A percentile compares a stretch with the other conserved stretches of the same genome.
These are phyloP conservation scores for Ellobium chinense DNA, from an alignment of 2,888 invertebrate species.

Conservation along the genomic window DNA sequence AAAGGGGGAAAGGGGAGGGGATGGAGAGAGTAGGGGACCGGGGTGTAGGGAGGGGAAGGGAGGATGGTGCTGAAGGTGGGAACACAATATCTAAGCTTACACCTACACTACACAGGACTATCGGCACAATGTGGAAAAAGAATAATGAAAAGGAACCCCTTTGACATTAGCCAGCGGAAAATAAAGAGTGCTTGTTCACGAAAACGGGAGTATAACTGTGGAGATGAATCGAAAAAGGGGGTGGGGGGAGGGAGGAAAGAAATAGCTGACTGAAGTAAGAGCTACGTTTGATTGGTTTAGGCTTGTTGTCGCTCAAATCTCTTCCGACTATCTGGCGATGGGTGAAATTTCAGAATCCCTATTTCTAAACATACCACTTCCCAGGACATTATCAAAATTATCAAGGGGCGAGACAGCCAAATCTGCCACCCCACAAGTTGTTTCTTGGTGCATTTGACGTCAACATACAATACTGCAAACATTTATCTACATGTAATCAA, in stretches of 20 bases:
- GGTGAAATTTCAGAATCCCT: background rate
- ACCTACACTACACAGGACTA: slow-evolving; percentile 22
- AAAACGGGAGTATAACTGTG: background rate
- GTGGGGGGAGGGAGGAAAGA: background rate
- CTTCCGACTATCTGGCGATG: slow-evolving; percentile 35
- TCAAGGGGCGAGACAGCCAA: no score
- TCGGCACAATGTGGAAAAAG: background rate
- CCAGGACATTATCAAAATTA: no score
- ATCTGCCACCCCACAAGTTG: no score
- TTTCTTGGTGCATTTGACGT: no score
- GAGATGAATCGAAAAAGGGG: no score
- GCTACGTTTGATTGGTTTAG: background rate
- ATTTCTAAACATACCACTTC: no score
- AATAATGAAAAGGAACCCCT: background rate
- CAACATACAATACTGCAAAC: no score
- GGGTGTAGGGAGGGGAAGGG: background rate
- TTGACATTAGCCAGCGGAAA: slow-evolving; percentile 39
- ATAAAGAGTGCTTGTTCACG: background rate
- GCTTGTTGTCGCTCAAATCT: slow-evolving; percentile 32
- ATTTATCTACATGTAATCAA: no score
- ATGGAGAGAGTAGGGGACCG: background rate
- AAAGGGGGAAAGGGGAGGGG: background rate
- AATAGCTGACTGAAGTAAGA: background rate
- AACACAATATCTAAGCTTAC: slow-evolving; percentile 14
- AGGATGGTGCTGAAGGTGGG: background rate